A percentile compares a stretch with the other conserved stretches of the same genome.
Evolutionary conservation across 2,888 invertebrate genomes (phyloP).

Genomic region (Nymphalis urticae): DNA sequence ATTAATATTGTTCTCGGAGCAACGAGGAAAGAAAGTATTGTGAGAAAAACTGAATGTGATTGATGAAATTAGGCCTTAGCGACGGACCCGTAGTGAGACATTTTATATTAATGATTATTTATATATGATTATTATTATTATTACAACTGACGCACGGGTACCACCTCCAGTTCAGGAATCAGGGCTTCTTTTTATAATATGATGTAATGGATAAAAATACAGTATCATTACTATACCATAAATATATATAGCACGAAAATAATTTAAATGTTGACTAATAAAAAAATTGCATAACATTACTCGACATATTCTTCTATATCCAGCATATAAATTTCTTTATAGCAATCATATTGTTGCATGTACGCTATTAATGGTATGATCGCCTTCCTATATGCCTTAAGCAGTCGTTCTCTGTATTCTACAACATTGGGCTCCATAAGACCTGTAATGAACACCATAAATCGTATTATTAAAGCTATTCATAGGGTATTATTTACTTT

Average conservation of each 20-base stretch:
- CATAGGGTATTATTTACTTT: not conserved
- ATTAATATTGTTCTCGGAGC: too few relatives aligned
- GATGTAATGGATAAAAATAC: too few relatives aligned
- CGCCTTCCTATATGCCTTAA: slow-evolving; percentile 83
- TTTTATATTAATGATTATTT: too few relatives aligned
- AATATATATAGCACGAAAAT: not conserved
- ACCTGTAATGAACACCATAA: slow-evolving; percentile 48
- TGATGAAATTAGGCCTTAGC: too few relatives aligned
- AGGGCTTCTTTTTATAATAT: too few relatives aligned
- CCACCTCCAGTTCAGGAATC: too few relatives aligned
- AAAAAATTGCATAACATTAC: slow-evolving; percentile 67
- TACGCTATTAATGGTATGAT: slow-evolving; percentile 89
- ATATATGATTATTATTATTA: too few relatives aligned
- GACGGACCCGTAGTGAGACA: too few relatives aligned
- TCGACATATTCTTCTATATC: slow-evolving; percentile 85
- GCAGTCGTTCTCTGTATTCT: slow-evolving; percentile 81
- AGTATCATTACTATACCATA: too few relatives aligned
- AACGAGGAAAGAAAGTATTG: too few relatives aligned
- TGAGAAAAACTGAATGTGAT: too few relatives aligned
- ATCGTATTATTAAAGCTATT: not conserved
- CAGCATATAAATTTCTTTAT: slow-evolving; percentile 82
- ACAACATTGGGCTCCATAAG: slow-evolving; percentile 71
- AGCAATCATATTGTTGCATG: slow-evolving; percentile 84
- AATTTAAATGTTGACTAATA: not conserved
- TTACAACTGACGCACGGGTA: too few relatives aligned